Evolutionary conservation across 2,888 invertebrate genomes (phyloP), one percentile per base, ranked within the genome.

Genomic region (Tipula vernalis): DNA sequence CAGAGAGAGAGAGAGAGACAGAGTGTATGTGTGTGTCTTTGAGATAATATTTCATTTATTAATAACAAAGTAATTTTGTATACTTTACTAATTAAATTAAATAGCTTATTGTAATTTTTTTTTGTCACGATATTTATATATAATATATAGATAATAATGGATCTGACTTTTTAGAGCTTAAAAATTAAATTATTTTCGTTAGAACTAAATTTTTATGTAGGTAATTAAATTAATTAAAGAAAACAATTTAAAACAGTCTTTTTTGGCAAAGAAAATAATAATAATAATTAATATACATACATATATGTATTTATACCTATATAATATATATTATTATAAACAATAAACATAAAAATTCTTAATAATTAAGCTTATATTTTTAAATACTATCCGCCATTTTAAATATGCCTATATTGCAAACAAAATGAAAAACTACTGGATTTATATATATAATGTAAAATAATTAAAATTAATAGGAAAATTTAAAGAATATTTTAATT

Each of bases 241-340:
- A 71, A 71, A 71, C 71, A 71, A 71, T 71, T 71, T 71, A 71
- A 71, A 71, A 71, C 71, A 71, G 71, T 71, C 71, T 71, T 71
- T 71, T 71, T 71, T 71, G 71, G 71, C 71, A 71, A 71, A 71
- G 71, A 71, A 71, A 71, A 71, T 71, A 71, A 71, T 71, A 57
- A 57, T 51, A 51, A 51, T 51, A 15, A 51, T 39, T 51, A 51
- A 51, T 51, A 57, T 28, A 28, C 2, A 28, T 28, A n/a, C n/a
- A n/a, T n/a, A n/a, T n/a, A n/a, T n/a, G n/a, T n/a, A n/a, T 28
- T 1, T 28, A 28, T 28, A 28, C 28, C 28, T 28, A 28, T 28
- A 28, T 28, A 28, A 28, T 28, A 28, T 18, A 57, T 57, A 57
- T 71, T 0, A 71, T 71, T 71, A 71, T 71, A 71, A 71, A 71